Evolutionary conservation across 2,888 invertebrate genomes (phyloP).

Genomic region (Coleophora deauratella): DNA sequence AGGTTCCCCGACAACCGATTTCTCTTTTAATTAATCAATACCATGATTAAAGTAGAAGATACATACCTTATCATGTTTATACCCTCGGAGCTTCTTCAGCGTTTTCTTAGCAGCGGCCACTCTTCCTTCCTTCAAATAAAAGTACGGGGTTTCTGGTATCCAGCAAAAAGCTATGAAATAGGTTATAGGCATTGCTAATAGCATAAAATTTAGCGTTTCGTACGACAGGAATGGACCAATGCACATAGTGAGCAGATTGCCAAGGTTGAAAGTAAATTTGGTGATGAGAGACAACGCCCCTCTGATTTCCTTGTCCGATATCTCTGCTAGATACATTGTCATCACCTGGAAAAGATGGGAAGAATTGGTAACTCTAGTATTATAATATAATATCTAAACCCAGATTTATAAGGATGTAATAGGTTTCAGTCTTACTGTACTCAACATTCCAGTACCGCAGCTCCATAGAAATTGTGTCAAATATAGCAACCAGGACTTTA

Average conservation of each 20-base stretch:
- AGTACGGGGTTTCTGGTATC: constrained; percentile 77
- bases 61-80: constrained; percentile 35
- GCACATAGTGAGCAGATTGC: constrained; percentile 47
- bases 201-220: constrained; percentile 45
- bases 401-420: too few species aligned
- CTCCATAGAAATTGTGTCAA: constrained; percentile 63
- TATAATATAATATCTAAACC: too few species aligned
- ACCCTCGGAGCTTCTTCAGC: constrained; percentile 48
- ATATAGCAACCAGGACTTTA: constrained; percentile 56
- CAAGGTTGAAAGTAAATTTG: constrained; percentile 47
- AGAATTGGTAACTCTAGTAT: neutral
- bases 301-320: constrained; percentile 56
- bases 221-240: constrained; percentile 53
- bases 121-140: constrained; percentile 64
- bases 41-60: too few species aligned
- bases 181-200: constrained; percentile 50
- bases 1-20: too few species aligned
- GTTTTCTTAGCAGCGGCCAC: constrained; percentile 51
- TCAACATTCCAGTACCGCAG: constrained; percentile 56
- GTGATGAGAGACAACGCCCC: constrained; percentile 41
- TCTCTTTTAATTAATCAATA: too few species aligned
- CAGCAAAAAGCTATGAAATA: constrained; percentile 63
- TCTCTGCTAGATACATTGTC: constrained; percentile 54
- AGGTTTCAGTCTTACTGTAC: constrained; percentile 35
- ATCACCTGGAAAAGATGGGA: constrained; percentile 38